Evolutionary conservation across 2,797 vertebrate genomes (phyloP), one percentile per base, ranked within the genome.

Genomic region (Propithecus deckenii): DNA sequence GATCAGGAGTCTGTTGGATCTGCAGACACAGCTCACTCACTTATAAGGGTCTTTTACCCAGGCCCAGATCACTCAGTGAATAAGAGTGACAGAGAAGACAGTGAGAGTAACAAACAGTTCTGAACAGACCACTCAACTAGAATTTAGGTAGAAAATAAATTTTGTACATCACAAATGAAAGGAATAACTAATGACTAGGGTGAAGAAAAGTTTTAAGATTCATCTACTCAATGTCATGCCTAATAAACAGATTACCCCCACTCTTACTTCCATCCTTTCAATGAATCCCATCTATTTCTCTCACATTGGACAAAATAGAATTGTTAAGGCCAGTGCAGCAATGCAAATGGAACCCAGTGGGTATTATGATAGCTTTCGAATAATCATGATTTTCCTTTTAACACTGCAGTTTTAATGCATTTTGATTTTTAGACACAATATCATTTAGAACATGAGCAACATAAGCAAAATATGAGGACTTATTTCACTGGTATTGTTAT

Each of bases 131-230:
- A 48, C 23, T 79, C 38, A 94, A 88, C 80, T 88, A 84, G 79
- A 2, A 0, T 25, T 81, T 43, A 46, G 46, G 22, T 95, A 93
- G 57, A 97, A 97, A 98, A 95, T 55, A 97, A 97, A 97, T 96
- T 97, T 92, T 89, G 95, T 86, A 92, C 89, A 55, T 86, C 96
- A 94, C 86, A 85, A 98, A 97, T 11, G 94, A 95, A 95, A 97
- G 97, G 63, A 55, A 55, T 80, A 83, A 93, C 81, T 98, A 92
- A 92, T 0, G 0, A 96, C 86, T 95, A 76, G 80, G 85, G 94
- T 23, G 91, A 97, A 97, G 97, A 91, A 98, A 97, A 98, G 96
- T 96, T 67, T 15, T 97, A 97, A 48, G 71, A 98, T 96, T 97
- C 96, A 97, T 96, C 13, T 20, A 23, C 65, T 65, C 65, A 41